Evolutionary conservation across 1,140 invertebrate genomes (phyloP), one percentile per base, ranked within the genome.

Genomic region (Scaptodrosophila lebanonensis): DNA sequence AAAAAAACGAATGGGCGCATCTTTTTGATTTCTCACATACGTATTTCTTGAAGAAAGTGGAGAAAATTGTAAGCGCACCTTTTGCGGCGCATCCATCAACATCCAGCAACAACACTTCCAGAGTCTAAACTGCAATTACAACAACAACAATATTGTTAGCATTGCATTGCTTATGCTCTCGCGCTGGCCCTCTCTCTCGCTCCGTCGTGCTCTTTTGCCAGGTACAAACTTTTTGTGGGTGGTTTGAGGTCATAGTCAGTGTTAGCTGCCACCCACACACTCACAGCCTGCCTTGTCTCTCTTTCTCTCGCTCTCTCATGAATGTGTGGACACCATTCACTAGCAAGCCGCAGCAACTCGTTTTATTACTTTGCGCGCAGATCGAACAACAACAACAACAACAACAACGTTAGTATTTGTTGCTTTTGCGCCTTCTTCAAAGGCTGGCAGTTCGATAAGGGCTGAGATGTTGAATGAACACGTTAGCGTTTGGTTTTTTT

Each of bases 11-110:
- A 64, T 59, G 65, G 67, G 79, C 68, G 73, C 73, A 79, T 82
- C 75, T 73, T 82, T 76, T 79, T 79, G 75, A 82, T 79, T 82
- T 79, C 73, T 79, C 73, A 79, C 73, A 79, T 79, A n/a, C n/a
- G n/a, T n/a, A 73, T 79, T 63, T 79, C 75, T 73, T 59, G 73
- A 82, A 79, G 73, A 79, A 79, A 79, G 73, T 82, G 75, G 64
- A 64, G 64, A 67, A 67, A 67, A 67, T 67, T 64, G 64, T 67
- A 44, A 64, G 64, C 64, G 61, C 61, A 67, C 64, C 71, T 64
- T 71, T 79, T 71, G 73, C 68, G 68, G 68, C n/a, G 75, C 59
- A 52, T 36, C 44, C 20, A 57, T 16, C 27, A 47, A 22, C 43
- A 63, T 44, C 36, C 42, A 44, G 59, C 18, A 47, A 40, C 30